Evolutionary conservation across 2,888 invertebrate genomes (phyloP).

Genomic region (Liopterus haemorrhoidalis): DNA sequence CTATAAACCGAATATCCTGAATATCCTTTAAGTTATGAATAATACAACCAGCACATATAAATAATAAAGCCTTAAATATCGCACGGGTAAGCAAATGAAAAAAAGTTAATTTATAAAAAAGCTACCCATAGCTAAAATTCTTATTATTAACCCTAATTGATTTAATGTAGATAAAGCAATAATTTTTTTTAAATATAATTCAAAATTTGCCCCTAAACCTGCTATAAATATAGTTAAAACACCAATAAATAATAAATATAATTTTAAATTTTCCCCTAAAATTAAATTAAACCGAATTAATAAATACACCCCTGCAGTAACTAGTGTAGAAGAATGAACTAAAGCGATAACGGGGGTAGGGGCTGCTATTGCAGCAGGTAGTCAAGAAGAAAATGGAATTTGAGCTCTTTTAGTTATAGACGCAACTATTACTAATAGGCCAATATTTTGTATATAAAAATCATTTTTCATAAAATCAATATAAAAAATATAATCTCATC

Average conservation of each 20-base stretch:
- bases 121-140: slow-evolving; percentile 49
- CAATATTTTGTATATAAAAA: slow-evolving; percentile 46
- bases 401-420: slow-evolving; percentile 74
- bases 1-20: slow-evolving; percentile 65
- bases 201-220: too few relatives aligned
- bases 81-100: slow-evolving; percentile 67
- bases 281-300: slow-evolving; percentile 62
- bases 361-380: slow-evolving; percentile 70
- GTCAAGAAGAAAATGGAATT: slow-evolving; percentile 71
- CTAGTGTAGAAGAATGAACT: slow-evolving; percentile 41
- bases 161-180: too few relatives aligned
- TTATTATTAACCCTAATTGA: too few relatives aligned
- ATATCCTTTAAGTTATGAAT: slow-evolving; percentile 59
- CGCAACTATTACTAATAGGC: slow-evolving; percentile 49
- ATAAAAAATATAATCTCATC: slow-evolving; percentile 40
- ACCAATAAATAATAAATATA: too few relatives aligned
- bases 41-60: slow-evolving; percentile 64
- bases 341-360: slow-evolving; percentile 64
- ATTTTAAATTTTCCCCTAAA: slow-evolving; percentile 44
- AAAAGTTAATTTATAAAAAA: slow-evolving; percentile 53
- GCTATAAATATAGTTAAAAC: too few relatives aligned
- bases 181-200: too few relatives aligned
- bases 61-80: slow-evolving; percentile 65
- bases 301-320: slow-evolving; percentile 48
- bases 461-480: slow-evolving; percentile 47